phyloP scores from a whole-genome alignment of 2,113 vertebrate genomes.

The Microcebus murinus region DNA sequence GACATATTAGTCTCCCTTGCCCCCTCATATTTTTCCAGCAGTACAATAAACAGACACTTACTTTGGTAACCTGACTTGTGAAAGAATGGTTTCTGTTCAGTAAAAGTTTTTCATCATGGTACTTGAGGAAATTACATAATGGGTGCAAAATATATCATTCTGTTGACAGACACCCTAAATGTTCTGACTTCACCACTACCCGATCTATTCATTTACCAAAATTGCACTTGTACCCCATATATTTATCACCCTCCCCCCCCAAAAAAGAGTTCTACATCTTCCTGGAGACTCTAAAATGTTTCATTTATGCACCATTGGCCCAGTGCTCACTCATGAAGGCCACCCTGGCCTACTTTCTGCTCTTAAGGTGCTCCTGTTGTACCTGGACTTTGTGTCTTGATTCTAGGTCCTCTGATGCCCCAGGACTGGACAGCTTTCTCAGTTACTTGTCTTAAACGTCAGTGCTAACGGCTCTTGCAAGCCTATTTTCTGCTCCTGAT shows the following conservation, averaged over 20 bases:
- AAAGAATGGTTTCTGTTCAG: conserved; percentile 48
- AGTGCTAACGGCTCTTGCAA: background rate
- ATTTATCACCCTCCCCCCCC: too few relatives aligned
- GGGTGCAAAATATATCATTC: too few relatives aligned
- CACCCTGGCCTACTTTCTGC: rapidly evolving
- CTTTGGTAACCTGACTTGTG: background rate
- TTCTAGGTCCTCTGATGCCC: background rate
- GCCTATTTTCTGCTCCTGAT: background rate
- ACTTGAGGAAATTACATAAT: background rate
- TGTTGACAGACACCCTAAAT: too few relatives aligned
- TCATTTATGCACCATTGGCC: background rate
- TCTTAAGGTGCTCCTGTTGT: background rate
- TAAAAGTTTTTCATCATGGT: background rate
- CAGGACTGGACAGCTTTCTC: background rate
- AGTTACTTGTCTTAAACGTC: background rate
- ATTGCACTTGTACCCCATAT: too few relatives aligned
- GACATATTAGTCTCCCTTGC: background rate
- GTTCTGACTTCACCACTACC: too few relatives aligned
- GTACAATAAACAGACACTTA: background rate
- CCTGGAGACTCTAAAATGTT: conserved; percentile 1
- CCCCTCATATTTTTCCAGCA: background rate
- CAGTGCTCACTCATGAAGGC: background rate
- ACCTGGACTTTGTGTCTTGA: background rate
- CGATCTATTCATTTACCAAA: too few relatives aligned
- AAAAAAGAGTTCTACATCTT: background rate